A percentile compares a stretch with the other conserved stretches of the same genome.
Evolutionary conservation across 2,113 vertebrate genomes (phyloP).

Genomic region (Zapornia atra): DNA sequence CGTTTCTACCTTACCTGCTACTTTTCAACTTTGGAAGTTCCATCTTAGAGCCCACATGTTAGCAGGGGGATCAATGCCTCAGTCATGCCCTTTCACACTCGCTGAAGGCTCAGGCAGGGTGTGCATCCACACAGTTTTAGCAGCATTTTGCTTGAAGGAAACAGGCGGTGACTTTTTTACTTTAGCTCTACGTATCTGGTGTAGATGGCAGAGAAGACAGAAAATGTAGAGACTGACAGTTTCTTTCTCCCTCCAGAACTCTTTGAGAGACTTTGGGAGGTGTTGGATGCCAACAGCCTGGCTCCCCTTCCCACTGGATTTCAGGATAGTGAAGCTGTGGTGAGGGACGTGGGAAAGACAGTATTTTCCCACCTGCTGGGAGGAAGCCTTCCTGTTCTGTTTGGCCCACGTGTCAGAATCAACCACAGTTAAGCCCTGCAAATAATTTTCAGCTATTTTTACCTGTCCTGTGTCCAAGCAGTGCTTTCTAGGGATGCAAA

Average conservation of each 20-base stretch:
- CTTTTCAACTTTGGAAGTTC: background rate
- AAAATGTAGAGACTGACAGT: background rate
- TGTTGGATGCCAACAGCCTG: background rate
- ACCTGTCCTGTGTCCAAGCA: background rate
- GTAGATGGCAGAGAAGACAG: background rate
- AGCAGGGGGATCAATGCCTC: background rate
- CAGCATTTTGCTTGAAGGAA: background rate
- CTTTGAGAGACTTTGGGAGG: background rate
- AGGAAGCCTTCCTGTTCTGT: background rate
- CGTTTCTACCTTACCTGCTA: background rate
- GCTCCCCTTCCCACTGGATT: background rate
- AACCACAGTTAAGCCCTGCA: background rate
- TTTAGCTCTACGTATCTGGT: background rate
- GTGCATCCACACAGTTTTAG: background rate
- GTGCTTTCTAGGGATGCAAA: background rate
- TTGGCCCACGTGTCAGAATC: background rate
- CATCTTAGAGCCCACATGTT: background rate
- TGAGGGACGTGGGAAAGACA: background rate
- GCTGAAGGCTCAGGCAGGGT: background rate
- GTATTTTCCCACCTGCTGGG: background rate
- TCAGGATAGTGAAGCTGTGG: background rate
- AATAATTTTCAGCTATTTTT: background rate
- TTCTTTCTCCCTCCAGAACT: background rate
- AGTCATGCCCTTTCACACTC: background rate
- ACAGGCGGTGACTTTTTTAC: background rate